Base-by-base conservation (phyloP, 2,888 invertebrate genomes). In the Drosophila cognata region DNA sequence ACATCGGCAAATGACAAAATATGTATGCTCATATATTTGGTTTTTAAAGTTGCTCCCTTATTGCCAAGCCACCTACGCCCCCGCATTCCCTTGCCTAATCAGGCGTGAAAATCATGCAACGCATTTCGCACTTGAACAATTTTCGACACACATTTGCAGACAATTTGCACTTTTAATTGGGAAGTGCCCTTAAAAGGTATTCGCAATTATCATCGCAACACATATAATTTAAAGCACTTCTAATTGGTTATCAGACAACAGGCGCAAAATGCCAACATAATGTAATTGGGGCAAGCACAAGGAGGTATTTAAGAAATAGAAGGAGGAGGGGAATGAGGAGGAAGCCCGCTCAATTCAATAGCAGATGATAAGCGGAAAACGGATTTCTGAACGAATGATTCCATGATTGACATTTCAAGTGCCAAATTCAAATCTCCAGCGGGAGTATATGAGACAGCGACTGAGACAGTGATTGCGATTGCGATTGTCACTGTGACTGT, bases 321-420 rank as follows among this genome's bases (percentile, higher is more conserved):
- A 10, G 4, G n/a, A 28, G 8, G 11, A 6, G 21, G 6, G 2
- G 36, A 29, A 51, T 13, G 21, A 28, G 53, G n/a, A 53, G 35
- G 35, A 31, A 48, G 38, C 50, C 67, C 29, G 36, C 56, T 29
- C 57, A 68, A 71, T 71, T 65, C 75, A 84, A 86, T 75, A 72
- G 70, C 74, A 77, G 84, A 83, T 74, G 85, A 84, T 74, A 74
- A 79, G 79, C 81, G 85, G 88, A 86, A 88, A 86, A 83, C 85
- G 85, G 88, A 86, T 88, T 85, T 86, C 85, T 81, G 72, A 76
- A 56, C 85, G 79, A 86, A 48, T 77, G 83, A 77, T 57, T 77
- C 56, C 50, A 60, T 78, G 86, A 88, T 86, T 88, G 85, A 85
- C 83, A 82, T 72, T 84, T 74, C 72, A 69, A 67, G 74, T 62